Evolutionary conservation across 2,888 invertebrate genomes (phyloP).

Genomic region (Lepidonotus clava): DNA sequence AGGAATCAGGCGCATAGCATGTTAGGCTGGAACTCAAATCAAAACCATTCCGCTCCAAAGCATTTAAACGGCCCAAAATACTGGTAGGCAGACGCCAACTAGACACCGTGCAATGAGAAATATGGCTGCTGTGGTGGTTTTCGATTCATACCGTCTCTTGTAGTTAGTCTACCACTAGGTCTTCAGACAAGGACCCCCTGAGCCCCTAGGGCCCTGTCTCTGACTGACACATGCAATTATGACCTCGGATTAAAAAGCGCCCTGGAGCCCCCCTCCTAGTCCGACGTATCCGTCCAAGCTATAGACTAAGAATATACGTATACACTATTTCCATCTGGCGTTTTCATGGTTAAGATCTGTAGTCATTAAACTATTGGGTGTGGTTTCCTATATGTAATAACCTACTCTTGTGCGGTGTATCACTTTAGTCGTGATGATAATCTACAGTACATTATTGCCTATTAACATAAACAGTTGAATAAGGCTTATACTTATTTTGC

Average conservation of each 20-base stretch:
- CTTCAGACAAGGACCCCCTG: neutral
- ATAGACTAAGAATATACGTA: too few relatives aligned
- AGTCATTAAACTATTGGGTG: neutral
- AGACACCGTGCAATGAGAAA: slow-evolving; percentile 15
- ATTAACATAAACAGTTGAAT: too few relatives aligned
- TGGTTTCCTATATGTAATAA: too few relatives aligned
- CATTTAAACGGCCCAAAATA: neutral
- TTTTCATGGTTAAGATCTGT: neutral
- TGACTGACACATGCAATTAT: slow-evolving; percentile 53
- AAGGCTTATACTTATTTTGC: too few relatives aligned
- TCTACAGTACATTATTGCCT: too few relatives aligned
- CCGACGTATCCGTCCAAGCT: neutral
- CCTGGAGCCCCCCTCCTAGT: neutral
- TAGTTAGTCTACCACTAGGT: neutral
- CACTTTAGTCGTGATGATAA: too few relatives aligned
- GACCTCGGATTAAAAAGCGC: slow-evolving; percentile 38
- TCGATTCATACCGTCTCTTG: slow-evolving; percentile 1
- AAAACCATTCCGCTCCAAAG: neutral
- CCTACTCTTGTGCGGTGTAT: too few relatives aligned
- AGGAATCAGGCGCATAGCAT: neutral
- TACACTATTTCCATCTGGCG: neutral
- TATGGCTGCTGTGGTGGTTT: neutral
- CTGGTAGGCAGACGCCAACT: neutral
- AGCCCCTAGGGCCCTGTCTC: slow-evolving; percentile 30
- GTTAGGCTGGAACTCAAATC: neutral